phyloP scores from a whole-genome alignment of 2,888 invertebrate genomes.

The Hyposoter didymator region DNA sequence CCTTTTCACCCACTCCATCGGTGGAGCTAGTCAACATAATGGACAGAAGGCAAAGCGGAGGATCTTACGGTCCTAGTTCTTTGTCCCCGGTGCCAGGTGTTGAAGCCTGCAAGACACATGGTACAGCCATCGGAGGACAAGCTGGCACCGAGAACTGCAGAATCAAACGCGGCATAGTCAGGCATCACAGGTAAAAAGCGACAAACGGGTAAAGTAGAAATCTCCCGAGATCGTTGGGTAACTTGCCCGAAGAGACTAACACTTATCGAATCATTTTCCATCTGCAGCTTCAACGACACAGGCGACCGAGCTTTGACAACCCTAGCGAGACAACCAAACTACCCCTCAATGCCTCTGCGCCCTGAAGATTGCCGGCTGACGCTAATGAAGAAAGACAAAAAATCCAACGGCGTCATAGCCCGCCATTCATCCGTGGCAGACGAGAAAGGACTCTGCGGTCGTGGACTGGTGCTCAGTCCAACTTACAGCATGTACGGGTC shows the following conservation, averaged over 20 bases:
- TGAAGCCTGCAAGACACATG: constrained; percentile 83
- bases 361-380: constrained; percentile 81
- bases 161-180: constrained; percentile 82
- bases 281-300: constrained; percentile 81
- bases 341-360: constrained; percentile 82
- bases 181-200: constrained; percentile 81
- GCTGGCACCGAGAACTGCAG: constrained; percentile 81
- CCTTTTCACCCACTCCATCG: constrained; percentile 83
- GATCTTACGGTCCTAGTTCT: constrained; percentile 82
- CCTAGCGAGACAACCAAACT: constrained; percentile 82
- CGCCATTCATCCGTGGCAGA: constrained; percentile 80
- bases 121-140: constrained; percentile 81
- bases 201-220: not conserved
- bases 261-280: not conserved
- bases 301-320: constrained; percentile 82
- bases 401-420: constrained; percentile 73
- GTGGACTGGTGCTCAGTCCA: constrained; percentile 80
- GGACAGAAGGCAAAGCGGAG: constrained; percentile 81
- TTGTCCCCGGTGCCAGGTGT: constrained; percentile 82
- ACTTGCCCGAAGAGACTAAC: not conserved
- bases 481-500: constrained; percentile 82
- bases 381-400: constrained; percentile 78
- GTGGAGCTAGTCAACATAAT: constrained; percentile 82
- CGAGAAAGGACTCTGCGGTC: constrained; percentile 75
- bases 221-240: not conserved